These are phyloP conservation scores for Melinaea marsaeus DNA, from an alignment of 2,888 invertebrate species.

Conservation along the genomic window DNA sequence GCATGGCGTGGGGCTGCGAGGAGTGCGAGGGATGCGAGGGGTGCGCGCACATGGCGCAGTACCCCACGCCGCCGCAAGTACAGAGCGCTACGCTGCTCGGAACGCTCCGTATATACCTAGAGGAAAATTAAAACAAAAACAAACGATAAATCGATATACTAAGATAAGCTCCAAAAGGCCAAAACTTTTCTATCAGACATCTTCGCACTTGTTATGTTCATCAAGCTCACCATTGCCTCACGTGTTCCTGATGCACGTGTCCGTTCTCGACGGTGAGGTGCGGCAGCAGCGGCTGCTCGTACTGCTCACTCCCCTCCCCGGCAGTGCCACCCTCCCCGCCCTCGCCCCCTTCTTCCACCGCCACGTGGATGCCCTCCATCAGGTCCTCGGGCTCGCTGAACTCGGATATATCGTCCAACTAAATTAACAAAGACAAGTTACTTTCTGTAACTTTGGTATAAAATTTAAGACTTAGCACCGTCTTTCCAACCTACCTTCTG, in stretches of 20 bases:
- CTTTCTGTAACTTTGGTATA: neutral
- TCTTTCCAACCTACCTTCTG: conserved; percentile 45
- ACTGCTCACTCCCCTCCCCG: conserved; percentile 58
- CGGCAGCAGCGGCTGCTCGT: conserved; percentile 55
- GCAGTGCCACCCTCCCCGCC: conserved; percentile 83
- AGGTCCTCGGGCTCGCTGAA: conserved; percentile 92
- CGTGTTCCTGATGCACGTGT: conserved; percentile 64
- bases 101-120: conserved; percentile 48
- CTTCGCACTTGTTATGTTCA: no score
- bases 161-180: neutral
- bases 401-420: conserved; percentile 81
- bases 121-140: no score
- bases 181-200: neutral
- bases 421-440: neutral
- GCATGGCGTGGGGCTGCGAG: conserved; percentile 19
- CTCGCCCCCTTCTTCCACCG: conserved; percentile 76
- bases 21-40: conserved; percentile 16
- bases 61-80: conserved; percentile 37
- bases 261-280: conserved; percentile 69
- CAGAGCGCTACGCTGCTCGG: conserved; percentile 26
- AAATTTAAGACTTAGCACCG: neutral
- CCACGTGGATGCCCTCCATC: conserved; percentile 89
- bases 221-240: conserved; percentile 50
- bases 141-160: neutral
- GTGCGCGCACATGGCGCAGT: conserved; percentile 46